Evolutionary conservation across 2,797 vertebrate genomes (phyloP).

Genomic region (Rallus crepitans): DNA sequence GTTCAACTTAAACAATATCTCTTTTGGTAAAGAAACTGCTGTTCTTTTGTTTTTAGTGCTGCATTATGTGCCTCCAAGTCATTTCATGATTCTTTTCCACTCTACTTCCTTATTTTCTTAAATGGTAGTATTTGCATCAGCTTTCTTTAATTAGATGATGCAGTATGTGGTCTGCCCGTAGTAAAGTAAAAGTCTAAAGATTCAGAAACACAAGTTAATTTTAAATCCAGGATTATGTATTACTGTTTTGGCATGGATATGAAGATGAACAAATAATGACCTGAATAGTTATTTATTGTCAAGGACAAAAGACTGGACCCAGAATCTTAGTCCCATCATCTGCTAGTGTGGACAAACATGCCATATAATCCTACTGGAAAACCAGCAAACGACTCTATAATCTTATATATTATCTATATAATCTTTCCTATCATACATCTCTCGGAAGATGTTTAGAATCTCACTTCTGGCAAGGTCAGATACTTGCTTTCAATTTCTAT

Average conservation of each 20-base stretch:
- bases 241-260: not conserved
- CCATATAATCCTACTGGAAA: not conserved
- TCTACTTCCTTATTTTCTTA: not conserved
- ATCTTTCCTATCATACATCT: not conserved
- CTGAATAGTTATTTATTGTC: not conserved
- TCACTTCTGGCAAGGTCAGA: not conserved
- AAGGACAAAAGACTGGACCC: not conserved
- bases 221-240: not conserved
- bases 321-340: not conserved
- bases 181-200: not conserved
- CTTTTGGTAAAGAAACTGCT: conserved; percentile 28
- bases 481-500: not conserved
- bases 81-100: not conserved
- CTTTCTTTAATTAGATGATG: not conserved
- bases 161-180: not conserved
- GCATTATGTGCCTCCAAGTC: not conserved
- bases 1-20: conserved; percentile 35
- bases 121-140: not conserved
- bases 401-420: too few relatives aligned
- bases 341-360: not conserved
- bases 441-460: not conserved
- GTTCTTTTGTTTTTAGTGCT: conserved; percentile 37
- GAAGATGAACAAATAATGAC: not conserved
- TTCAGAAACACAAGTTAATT: not conserved
- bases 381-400: not conserved